These are phyloP conservation scores for Archocentrus centrarchus DNA, from an alignment of 2,113 vertebrate species.

Conservation along the genomic window DNA sequence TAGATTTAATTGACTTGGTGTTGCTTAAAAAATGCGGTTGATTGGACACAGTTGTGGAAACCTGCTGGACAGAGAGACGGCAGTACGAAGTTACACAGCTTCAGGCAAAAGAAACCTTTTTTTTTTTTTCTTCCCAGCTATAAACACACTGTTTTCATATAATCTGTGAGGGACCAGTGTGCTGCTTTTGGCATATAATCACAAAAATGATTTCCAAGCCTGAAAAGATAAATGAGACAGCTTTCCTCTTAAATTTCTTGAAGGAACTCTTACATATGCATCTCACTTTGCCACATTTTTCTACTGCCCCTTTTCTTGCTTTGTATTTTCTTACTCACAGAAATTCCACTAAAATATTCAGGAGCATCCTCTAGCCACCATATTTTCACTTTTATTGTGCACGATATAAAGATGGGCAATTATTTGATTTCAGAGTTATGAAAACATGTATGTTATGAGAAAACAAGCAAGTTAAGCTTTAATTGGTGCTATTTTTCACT, in stretches of 20 bases:
- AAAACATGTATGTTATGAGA: conserved; percentile 99
- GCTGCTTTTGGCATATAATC: conserved; percentile 92
- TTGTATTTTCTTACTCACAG: conserved; percentile 10
- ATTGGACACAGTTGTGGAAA: conserved; percentile 58
- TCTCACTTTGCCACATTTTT: conserved; percentile 81
- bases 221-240: conserved; percentile 92
- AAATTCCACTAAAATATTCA: conserved; percentile 94
- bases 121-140: conserved; percentile 15
- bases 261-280: conserved; percentile 87
- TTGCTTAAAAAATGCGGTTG: conserved; percentile 26
- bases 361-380: conserved; percentile 91
- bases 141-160: conserved; percentile 70
- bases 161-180: conserved; percentile 93
- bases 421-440: conserved; percentile 99
- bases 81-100: conserved; percentile 52
- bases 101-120: conserved; percentile 61
- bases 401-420: conserved; percentile 96
- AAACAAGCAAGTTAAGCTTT: conserved; percentile 99
- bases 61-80: conserved; percentile 35
- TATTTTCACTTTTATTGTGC: conserved; percentile 97
- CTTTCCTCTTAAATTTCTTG: conserved; percentile 88
- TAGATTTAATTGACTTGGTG: conserved; percentile 53
- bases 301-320: background rate
- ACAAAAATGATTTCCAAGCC: conserved; percentile 89
- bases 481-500: conserved; percentile 99